These are phyloP conservation scores for Phytoseiulus persimilis DNA, from an alignment of 2,888 invertebrate genomes.

Conservation along the genomic window DNA sequence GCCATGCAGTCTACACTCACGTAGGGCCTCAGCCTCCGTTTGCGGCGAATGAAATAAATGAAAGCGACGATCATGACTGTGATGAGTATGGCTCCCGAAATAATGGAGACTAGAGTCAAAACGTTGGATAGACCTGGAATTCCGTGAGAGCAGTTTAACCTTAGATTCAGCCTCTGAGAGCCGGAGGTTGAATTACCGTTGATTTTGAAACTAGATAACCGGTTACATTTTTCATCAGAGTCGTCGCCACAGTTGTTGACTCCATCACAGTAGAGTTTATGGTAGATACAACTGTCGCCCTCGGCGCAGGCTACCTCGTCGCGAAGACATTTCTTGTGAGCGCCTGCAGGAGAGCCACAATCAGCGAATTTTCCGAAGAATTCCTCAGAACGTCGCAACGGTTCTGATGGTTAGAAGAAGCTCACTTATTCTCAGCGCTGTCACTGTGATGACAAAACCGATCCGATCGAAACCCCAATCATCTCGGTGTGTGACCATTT, in stretches of 20 bases:
- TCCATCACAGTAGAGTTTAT: conserved; percentile 36
- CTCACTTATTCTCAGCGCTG: conserved; percentile 5
- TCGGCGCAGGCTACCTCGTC: conserved; percentile 14
- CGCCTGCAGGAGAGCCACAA: neutral
- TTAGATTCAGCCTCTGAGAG: too few relatives aligned
- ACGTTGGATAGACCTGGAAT: conserved; percentile 16
- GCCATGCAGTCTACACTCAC: conserved; percentile 12
- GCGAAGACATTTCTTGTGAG: neutral
- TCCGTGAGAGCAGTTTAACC: neutral
- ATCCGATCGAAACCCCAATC: conserved; percentile 23
- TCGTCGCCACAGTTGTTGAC: conserved; percentile 37
- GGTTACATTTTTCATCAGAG: conserved; percentile 27
- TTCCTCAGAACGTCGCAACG: neutral
- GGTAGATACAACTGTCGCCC: conserved; percentile 18
- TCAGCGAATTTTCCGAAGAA: too few relatives aligned
- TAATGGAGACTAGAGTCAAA: conserved; percentile 6
- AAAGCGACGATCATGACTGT: neutral
- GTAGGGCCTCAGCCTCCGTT: neutral
- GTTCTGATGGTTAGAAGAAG: neutral
- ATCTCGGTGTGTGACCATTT: conserved; percentile 6
- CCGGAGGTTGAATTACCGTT: neutral
- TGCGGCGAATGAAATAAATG: conserved; percentile 10
- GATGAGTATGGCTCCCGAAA: conserved; percentile 10
- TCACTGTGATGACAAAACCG: conserved; percentile 24
- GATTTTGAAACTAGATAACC: neutral